Conservation (phyloP, 2,797 vertebrate species). For the Eleutherodactylus coqui region DNA sequence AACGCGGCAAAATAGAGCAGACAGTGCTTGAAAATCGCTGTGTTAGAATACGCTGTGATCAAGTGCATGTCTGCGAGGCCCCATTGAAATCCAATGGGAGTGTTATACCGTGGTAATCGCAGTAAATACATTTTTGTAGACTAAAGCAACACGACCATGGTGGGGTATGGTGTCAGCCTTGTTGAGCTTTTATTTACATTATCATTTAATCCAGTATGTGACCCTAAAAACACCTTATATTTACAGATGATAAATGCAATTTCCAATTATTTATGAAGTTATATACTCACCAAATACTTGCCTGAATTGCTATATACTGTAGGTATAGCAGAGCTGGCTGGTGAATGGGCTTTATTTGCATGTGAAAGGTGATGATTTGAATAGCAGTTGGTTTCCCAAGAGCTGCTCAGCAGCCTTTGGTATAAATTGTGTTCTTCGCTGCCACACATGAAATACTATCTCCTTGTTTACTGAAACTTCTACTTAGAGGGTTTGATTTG, state of each 20-base stretch:
- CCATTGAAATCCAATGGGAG: too few species aligned
- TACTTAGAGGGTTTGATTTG: constrained; percentile 3
- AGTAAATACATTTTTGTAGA: too few species aligned
- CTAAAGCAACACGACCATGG: too few species aligned
- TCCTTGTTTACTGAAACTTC: constrained; percentile 33
- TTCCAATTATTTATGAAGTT: neutral
- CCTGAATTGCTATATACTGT: constrained; percentile 27
- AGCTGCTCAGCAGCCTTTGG: constrained; percentile 38
- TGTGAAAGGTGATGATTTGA: constrained; percentile 54
- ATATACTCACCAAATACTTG: constrained; percentile 4
- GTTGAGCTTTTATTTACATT: neutral
- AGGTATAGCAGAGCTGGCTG: constrained; percentile 2
- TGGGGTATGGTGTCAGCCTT: neutral
- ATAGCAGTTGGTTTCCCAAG: constrained; percentile 48
- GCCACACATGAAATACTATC: constrained; percentile 42
- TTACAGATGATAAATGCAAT: neutral
- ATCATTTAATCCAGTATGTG: neutral
- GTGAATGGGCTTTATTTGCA: constrained; percentile 46
- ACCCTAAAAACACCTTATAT: neutral
- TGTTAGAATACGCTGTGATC: too few species aligned
- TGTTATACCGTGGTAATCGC: too few species aligned
- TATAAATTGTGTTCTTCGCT: constrained; percentile 37
- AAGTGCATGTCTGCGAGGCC: too few species aligned
- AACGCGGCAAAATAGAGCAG: too few species aligned
- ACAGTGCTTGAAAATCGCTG: too few species aligned